Conservation (phyloP, 2,797 vertebrate genomes). For the Pantherophis vulpinus region DNA sequence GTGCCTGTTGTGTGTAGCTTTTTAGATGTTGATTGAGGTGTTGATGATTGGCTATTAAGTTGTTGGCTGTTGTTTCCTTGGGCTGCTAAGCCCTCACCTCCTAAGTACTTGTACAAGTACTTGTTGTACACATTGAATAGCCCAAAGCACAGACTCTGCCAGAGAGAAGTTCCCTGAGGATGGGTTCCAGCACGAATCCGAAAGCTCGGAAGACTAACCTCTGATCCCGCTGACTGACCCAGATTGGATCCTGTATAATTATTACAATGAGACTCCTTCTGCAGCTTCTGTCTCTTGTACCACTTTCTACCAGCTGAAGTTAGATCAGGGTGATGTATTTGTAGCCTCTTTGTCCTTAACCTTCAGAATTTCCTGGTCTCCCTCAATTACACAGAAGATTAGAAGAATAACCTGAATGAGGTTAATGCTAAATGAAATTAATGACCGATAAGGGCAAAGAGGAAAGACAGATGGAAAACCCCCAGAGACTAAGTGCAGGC, state of each 20-base stretch:
- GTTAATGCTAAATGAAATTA: not conserved
- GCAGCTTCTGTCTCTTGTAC: not conserved
- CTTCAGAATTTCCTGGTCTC: not conserved
- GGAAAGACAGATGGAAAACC: not conserved
- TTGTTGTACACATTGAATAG: not conserved
- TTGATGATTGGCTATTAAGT: not conserved
- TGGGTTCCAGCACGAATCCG: not conserved
- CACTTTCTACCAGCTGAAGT: not conserved
- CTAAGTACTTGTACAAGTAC: not conserved
- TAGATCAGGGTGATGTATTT: not conserved
- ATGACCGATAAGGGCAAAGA: not conserved
- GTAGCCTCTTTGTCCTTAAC: not conserved
- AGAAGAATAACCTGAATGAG: not conserved
- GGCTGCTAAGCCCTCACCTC: not conserved
- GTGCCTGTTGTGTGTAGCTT: not conserved
- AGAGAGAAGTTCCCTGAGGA: not conserved
- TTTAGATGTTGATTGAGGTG: not conserved
- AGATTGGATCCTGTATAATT: not conserved
- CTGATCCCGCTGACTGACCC: not conserved
- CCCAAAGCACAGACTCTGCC: not conserved
- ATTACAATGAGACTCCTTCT: not conserved
- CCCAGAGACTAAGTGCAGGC: not conserved
- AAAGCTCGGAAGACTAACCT: not conserved
- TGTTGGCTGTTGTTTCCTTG: not conserved
- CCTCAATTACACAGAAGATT: not conserved